Conservation (phyloP, 1,140 invertebrate genomes). For the Polypedilum pembai region DNA sequence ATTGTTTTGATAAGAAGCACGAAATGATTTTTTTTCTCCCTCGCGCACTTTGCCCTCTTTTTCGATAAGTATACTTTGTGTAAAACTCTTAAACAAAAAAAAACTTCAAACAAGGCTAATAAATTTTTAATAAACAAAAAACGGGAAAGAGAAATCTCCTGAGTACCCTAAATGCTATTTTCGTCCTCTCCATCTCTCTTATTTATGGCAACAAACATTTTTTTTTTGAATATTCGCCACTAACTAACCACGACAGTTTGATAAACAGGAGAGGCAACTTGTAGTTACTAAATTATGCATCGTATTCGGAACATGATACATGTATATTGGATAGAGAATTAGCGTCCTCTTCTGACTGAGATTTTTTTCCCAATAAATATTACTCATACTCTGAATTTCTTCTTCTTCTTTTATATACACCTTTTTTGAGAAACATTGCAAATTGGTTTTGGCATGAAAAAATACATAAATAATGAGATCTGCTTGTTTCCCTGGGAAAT, state of each 20-base stretch:
- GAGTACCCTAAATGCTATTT: background rate
- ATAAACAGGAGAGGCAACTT: background rate
- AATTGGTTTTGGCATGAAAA: constrained; percentile 25
- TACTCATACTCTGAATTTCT: background rate
- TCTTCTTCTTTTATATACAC: background rate
- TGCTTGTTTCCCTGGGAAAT: too few relatives aligned
- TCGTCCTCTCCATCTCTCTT: background rate
- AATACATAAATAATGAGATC: constrained; percentile 11
- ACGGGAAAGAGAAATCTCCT: background rate
- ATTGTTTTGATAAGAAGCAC: constrained; percentile 9
- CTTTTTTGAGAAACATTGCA: constrained; percentile 10
- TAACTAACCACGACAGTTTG: constrained; percentile 16
- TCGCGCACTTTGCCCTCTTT: background rate
- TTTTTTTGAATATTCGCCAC: constrained; percentile 11
- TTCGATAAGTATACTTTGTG: background rate
- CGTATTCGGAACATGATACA: background rate
- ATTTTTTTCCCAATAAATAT: too few relatives aligned
- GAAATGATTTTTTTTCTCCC: background rate
- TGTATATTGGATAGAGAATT: background rate
- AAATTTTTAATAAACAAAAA: constrained; percentile 10
- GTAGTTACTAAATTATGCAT: constrained; percentile 18
- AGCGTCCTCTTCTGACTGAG: too few relatives aligned
- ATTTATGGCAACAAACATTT: background rate
- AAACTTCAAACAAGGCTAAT: background rate
- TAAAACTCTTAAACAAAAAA: background rate